These are phyloP conservation scores for Thaleichthys pacificus DNA, from an alignment of 2,797 vertebrate genomes.

Conservation along the genomic window DNA sequence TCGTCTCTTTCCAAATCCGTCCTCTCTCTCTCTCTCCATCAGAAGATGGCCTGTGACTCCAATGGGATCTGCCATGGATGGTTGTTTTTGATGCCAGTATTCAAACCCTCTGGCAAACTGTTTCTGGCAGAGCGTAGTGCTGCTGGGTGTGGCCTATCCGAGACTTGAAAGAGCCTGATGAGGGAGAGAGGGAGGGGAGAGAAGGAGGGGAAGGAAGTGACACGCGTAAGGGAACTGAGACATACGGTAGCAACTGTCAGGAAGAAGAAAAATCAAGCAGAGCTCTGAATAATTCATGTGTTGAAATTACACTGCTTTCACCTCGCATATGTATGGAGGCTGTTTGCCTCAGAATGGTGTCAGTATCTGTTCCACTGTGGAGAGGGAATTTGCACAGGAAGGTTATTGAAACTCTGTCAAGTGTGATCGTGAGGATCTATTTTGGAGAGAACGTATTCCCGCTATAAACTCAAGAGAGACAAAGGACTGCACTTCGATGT, in stretches of 20 bases:
- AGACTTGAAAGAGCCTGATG: conserved; percentile 64
- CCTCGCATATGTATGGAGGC: conserved; percentile 74
- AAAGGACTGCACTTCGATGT: too few species aligned
- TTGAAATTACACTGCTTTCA: conserved; percentile 84
- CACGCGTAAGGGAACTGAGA: conserved; percentile 75
- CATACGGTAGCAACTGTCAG: conserved; percentile 74
- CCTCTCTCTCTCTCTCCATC: conserved; percentile 32
- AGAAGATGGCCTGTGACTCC: conserved; percentile 70
- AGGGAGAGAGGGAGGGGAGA: conserved; percentile 74
- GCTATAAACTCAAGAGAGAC: background rate
- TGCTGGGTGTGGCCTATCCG: too few species aligned
- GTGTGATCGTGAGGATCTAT: background rate
- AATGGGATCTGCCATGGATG: conserved; percentile 66
- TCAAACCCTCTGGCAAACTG: conserved; percentile 65
- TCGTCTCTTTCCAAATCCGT: too few species aligned
- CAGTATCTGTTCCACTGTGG: background rate
- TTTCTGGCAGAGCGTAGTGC: conserved; percentile 59
- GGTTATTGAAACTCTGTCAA: background rate
- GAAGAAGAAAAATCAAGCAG: conserved; percentile 62
- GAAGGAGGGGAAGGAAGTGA: conserved; percentile 81
- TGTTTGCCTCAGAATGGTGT: background rate
- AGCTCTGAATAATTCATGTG: conserved; percentile 85
- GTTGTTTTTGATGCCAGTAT: conserved; percentile 75
- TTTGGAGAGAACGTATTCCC: background rate
- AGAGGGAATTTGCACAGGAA: background rate